phyloP scores from a whole-genome alignment of 2,113 vertebrate species.

The Galemys pyrenaicus region DNA sequence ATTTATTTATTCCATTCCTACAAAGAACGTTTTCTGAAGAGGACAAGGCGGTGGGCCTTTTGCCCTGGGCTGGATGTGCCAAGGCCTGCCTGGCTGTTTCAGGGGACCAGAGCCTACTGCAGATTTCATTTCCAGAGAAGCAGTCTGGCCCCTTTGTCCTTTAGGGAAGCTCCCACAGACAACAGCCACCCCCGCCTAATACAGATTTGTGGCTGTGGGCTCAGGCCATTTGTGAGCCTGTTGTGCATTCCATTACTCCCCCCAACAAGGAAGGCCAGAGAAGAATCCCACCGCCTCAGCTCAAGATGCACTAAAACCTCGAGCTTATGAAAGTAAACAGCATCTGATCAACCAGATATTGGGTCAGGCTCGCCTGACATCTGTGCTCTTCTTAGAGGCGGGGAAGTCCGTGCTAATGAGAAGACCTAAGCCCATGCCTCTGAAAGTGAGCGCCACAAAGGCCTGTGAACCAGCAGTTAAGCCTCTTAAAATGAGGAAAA shows the following conservation, averaged over 20 bases:
- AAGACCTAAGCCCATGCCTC: slow-evolving; percentile 47
- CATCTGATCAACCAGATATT: slow-evolving; percentile 78
- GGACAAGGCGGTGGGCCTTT: background rate
- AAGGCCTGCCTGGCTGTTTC: background rate
- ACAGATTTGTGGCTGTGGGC: background rate
- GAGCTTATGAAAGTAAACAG: slow-evolving; percentile 79
- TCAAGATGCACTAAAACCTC: slow-evolving; percentile 74
- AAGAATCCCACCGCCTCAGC: slow-evolving; percentile 59
- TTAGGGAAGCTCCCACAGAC: slow-evolving; percentile 43
- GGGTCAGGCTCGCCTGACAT: slow-evolving; percentile 79
- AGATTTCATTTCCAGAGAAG: slow-evolving; percentile 68
- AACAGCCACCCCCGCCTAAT: background rate
- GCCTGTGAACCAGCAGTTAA: slow-evolving; percentile 19
- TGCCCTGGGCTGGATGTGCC: slow-evolving; percentile 52
- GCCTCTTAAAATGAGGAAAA: background rate
- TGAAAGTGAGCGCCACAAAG: background rate
- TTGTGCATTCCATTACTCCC: slow-evolving; percentile 69
- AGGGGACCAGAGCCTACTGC: slow-evolving; percentile 38
- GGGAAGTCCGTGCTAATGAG: slow-evolving; percentile 72
- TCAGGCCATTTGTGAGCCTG: slow-evolving; percentile 5
- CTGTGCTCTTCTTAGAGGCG: slow-evolving; percentile 62
- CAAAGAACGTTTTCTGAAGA: slow-evolving; percentile 52
- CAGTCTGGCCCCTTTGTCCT: slow-evolving; percentile 69
- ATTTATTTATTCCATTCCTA: slow-evolving; percentile 71
- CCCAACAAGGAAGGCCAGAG: background rate